Conservation (phyloP, 2,888 invertebrate genomes). For the Elegia similella region DNA sequence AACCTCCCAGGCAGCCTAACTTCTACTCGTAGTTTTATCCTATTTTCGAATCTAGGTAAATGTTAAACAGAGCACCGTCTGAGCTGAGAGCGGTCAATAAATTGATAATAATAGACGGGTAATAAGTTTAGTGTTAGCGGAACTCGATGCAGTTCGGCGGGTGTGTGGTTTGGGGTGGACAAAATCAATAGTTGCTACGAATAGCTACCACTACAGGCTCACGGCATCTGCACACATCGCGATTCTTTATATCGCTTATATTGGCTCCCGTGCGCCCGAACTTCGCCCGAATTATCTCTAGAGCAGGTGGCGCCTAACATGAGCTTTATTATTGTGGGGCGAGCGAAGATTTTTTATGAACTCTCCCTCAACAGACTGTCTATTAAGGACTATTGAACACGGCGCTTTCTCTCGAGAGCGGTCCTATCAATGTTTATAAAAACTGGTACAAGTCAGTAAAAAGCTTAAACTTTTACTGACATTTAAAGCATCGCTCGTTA, state of each 20-base stretch:
- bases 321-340: conserved; percentile 23
- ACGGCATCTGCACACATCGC: conserved; percentile 70
- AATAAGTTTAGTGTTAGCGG: conserved; percentile 51
- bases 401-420: neutral
- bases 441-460: neutral
- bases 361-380: neutral
- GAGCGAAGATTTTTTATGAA: conserved; percentile 4
- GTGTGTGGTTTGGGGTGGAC: conserved; percentile 72
- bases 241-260: conserved; percentile 67
- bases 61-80: conserved; percentile 32
- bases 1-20: too few relatives aligned
- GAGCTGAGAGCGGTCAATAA: conserved; percentile 48
- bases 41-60: conserved; percentile 1
- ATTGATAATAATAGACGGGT: conserved; percentile 64
- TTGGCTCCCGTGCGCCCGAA: conserved; percentile 50
- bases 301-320: conserved; percentile 59
- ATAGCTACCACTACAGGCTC: conserved; percentile 63
- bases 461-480: conserved; percentile 3
- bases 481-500: neutral
- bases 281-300: conserved; percentile 53
- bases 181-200: conserved; percentile 78
- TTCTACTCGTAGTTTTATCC: neutral
- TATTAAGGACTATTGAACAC: neutral
- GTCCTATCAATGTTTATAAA: neutral
- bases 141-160: conserved; percentile 60